A percentile compares a stretch with the other conserved stretches of the same genome.
Conservation (phyloP, 23 tunicate species). For the Styela clava region DNA sequence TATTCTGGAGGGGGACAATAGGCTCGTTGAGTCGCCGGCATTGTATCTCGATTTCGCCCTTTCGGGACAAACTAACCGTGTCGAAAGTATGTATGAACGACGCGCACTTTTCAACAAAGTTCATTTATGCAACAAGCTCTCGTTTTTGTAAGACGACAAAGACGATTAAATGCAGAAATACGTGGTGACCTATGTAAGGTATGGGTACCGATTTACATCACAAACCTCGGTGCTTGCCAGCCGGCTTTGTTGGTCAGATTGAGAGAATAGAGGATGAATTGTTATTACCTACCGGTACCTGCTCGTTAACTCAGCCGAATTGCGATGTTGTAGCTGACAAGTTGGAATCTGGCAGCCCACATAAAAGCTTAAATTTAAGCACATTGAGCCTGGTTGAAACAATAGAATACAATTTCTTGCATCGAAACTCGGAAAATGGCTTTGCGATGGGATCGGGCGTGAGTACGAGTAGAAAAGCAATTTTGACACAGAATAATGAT, state of each 20-base stretch:
- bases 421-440: background rate
- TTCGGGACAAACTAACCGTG: background rate
- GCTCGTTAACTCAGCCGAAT: background rate
- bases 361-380: background rate
- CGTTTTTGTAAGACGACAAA: background rate
- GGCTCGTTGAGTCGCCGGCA: background rate
- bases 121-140: background rate
- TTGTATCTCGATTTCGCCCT: background rate
- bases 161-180: background rate
- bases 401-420: conserved; percentile 4
- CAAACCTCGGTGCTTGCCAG: background rate
- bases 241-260: background rate
- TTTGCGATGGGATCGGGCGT: conserved; percentile 11
- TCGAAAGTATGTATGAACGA: background rate
- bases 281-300: background rate
- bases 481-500: too few relatives aligned
- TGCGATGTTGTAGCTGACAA: background rate
- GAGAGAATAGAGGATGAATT: background rate
- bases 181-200: background rate
- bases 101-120: background rate
- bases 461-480: background rate
- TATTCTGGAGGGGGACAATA: too few relatives aligned
- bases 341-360: background rate
- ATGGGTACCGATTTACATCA: background rate
- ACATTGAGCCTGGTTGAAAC: conserved; percentile 16